Conservation (phyloP, 1,140 invertebrate genomes). For the Drosophila insularis region DNA sequence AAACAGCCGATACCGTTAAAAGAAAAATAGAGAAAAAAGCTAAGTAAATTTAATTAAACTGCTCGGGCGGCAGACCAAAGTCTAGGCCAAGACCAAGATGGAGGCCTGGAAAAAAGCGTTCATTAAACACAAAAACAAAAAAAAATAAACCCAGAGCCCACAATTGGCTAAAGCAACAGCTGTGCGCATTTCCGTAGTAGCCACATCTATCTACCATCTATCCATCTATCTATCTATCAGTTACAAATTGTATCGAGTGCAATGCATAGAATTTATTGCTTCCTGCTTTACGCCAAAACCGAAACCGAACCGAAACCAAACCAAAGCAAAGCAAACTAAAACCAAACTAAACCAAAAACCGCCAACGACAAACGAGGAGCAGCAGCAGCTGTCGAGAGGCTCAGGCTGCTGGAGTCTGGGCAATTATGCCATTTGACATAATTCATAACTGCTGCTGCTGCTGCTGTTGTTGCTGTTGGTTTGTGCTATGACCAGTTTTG, state of each 20-base stretch:
- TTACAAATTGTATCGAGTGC: slow-evolving; percentile 75
- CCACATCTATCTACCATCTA: slow-evolving; percentile 45
- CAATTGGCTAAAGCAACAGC: slow-evolving; percentile 29
- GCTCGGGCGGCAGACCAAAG: slow-evolving; percentile 21
- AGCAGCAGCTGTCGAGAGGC: slow-evolving; percentile 33
- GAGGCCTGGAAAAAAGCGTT: slow-evolving; percentile 40
- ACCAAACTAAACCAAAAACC: slow-evolving; percentile 40
- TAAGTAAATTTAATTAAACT: slow-evolving; percentile 63
- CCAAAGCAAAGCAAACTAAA: slow-evolving; percentile 2
- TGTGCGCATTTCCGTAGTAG: slow-evolving; percentile 60
- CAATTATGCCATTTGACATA: slow-evolving; percentile 81
- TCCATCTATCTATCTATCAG: slow-evolving; percentile 57
- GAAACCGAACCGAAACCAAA: slow-evolving; percentile 3
- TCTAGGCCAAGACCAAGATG: neutral
- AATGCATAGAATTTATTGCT: slow-evolving; percentile 80
- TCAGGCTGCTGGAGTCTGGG: slow-evolving; percentile 40
- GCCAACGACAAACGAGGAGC: slow-evolving; percentile 35
- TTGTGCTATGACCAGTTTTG: slow-evolving; percentile 6
- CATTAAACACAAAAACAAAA: slow-evolving; percentile 44
- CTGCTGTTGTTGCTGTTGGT: neutral
- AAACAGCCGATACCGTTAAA: slow-evolving; percentile 61
- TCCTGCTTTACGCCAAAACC: slow-evolving; percentile 67
- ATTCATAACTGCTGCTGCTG: slow-evolving; percentile 71
- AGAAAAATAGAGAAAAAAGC: slow-evolving; percentile 3
- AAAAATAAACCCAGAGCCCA: slow-evolving; percentile 13